Conservation (phyloP, 2,797 vertebrate species). For the Bufotes viridis region DNA sequence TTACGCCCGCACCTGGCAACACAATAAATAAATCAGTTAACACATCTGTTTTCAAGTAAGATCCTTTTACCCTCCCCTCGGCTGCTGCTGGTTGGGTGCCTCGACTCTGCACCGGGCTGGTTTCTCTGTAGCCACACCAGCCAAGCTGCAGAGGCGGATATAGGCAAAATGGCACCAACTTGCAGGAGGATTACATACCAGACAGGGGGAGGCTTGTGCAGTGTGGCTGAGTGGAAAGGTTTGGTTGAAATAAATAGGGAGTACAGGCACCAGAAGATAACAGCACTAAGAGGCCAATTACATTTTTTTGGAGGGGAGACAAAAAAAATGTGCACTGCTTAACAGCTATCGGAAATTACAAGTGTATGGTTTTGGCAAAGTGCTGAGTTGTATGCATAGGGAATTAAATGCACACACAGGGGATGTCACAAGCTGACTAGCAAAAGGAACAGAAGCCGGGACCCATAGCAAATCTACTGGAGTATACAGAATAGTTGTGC, state of each 20-base stretch:
- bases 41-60: constrained; percentile 78
- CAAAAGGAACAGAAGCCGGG: neutral
- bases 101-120: constrained; percentile 77
- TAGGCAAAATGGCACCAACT: constrained; percentile 69
- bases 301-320: neutral
- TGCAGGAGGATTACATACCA: constrained; percentile 69
- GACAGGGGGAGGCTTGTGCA: constrained; percentile 66
- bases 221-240: constrained; percentile 53
- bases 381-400: constrained; percentile 82
- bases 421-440: neutral
- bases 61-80: constrained; percentile 72
- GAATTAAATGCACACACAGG: constrained; percentile 16
- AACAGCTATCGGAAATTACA: neutral
- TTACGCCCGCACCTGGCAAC: constrained; percentile 84
- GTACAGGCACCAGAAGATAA: constrained; percentile 77
- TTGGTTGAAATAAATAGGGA: constrained; percentile 71
- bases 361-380: constrained; percentile 75
- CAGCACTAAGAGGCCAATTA: constrained; percentile 1
- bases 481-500: no score
- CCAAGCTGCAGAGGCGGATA: constrained; percentile 68
- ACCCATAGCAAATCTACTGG: neutral
- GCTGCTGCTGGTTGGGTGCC: constrained; percentile 67
- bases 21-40: constrained; percentile 89
- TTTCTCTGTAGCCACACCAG: constrained; percentile 91
- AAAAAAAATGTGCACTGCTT: constrained; percentile 13